phyloP scores from a whole-genome alignment of 2,113 vertebrate genomes.

The Aptenodytes patagonicus region DNA sequence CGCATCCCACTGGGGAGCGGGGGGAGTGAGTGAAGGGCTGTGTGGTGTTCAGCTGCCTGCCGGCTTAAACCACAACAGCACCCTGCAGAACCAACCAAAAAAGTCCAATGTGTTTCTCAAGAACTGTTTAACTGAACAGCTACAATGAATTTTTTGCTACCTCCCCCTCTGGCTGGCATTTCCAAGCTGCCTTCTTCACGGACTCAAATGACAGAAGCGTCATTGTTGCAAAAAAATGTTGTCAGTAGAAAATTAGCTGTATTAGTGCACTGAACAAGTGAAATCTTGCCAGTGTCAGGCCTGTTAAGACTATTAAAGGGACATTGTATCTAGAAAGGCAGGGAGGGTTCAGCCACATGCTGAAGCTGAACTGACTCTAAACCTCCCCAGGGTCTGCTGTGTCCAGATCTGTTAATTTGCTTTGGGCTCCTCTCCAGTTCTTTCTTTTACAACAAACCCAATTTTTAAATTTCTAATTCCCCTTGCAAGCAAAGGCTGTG shows the following conservation, averaged over 20 bases:
- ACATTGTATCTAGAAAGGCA: slow-evolving; percentile 39
- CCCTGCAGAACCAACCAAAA: not conserved
- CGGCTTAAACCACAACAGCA: too few species aligned
- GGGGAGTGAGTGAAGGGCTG: too few species aligned
- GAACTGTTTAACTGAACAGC: not conserved
- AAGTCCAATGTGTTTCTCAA: not conserved
- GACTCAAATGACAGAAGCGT: slow-evolving; percentile 56
- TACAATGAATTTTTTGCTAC: not conserved
- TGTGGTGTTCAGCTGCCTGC: too few species aligned
- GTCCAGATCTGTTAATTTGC: slow-evolving; percentile 47
- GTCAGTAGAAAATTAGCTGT: slow-evolving; percentile 63
- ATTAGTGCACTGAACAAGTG: slow-evolving; percentile 32
- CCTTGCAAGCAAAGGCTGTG: not conserved
- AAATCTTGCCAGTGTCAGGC: slow-evolving; percentile 49
- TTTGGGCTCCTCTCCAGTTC: slow-evolving; percentile 46
- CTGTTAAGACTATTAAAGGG: slow-evolving; percentile 55
- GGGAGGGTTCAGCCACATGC: slow-evolving; percentile 24
- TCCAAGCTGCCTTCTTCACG: slow-evolving; percentile 19
- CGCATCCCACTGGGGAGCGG: too few species aligned
- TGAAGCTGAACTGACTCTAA: slow-evolving; percentile 3
- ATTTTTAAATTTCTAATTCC: not conserved
- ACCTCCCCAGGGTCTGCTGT: not conserved
- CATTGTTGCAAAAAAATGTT: slow-evolving; percentile 62
- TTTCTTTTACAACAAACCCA: not conserved
- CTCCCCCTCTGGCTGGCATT: slow-evolving; percentile 39